A percentile compares a stretch with the other conserved stretches of the same genome.
Conservation (phyloP, 2,113 vertebrate species). For the Perca schrenkii region DNA sequence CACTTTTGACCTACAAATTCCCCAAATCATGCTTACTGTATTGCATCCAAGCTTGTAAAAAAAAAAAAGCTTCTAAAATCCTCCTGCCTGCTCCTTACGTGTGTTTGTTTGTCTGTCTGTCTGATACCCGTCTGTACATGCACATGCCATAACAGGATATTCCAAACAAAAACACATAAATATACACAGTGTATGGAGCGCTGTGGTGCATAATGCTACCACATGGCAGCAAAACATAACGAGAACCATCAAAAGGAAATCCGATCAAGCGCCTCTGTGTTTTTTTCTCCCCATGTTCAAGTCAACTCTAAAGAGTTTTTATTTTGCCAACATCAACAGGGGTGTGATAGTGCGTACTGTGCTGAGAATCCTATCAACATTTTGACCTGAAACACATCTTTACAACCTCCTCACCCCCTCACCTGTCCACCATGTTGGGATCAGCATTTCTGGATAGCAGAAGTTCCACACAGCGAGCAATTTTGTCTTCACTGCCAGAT, state of each 20-base stretch:
- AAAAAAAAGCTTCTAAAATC: conserved; percentile 19
- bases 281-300: conserved; percentile 20
- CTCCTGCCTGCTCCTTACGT: conserved; percentile 27
- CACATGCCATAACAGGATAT: conserved; percentile 80
- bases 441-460: conserved; percentile 93
- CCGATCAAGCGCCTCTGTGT: conserved; percentile 27
- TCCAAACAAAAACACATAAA: conserved; percentile 74
- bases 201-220: conserved; percentile 67
- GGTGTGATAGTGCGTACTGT: conserved; percentile 31
- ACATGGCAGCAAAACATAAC: conserved; percentile 70
- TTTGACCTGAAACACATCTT: conserved; percentile 48
- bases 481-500: conserved; percentile 86
- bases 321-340: conserved; percentile 36
- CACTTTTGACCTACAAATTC: conserved; percentile 13
- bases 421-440: conserved; percentile 92
- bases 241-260: conserved; percentile 70
- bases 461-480: conserved; percentile 90
- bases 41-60: conserved; percentile 24
- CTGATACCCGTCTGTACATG: conserved; percentile 68
- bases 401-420: conserved; percentile 41
- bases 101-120: conserved; percentile 73
- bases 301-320: conserved; percentile 45
- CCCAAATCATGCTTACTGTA: not conserved
- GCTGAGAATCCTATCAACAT: conserved; percentile 47
- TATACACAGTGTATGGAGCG: conserved; percentile 59